Evolutionary conservation across 1,140 invertebrate species (phyloP), one percentile per base, ranked within the genome.

Genomic region (Cyrtorhinus lividipennis): DNA sequence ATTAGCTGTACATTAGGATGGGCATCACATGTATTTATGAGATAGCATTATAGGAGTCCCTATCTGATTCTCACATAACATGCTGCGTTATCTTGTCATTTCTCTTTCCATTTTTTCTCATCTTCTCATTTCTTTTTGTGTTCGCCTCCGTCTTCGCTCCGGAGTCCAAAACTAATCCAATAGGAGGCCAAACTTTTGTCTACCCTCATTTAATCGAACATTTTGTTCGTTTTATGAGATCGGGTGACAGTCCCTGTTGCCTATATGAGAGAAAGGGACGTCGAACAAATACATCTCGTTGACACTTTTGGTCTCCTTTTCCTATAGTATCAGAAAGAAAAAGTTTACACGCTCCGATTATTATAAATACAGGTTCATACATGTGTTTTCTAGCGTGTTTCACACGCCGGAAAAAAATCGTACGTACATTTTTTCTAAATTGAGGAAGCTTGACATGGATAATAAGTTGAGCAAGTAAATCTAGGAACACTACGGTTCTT

Each of bases 1-100:
- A 53, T 53, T 53, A 53, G 18, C 48, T 53, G 48, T 53, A 53
- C 48, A 53, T 53, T 53, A 53, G 48, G 48, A 53, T 20, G 48
- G 48, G 48, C 48, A 53, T 53, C 48, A 15, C 48, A 53, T 22
- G 20, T 53, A 53, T 53, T 53, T 53, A 53, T 53, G 48, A 22
- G 48, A 53, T 53, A 53, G 48, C 48, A 22, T 53, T 53, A 53
- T 22, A 20, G 48, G 8, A 10, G 8, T 5, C 18, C 48, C 48
- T 10, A 53, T 53, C 48, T 8, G 48, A 8, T 20, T 53, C 48
- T 53, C 48, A 53, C 48, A 53, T 53, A 53, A 53, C 48, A 53
- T 53, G 48, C 48, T 53, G 48, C 48, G 48, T 53, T 53, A 53
- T 53, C 48, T 53, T 53, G 5, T 22, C 48, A 5, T 22, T 53